These are phyloP conservation scores for Spongia lamella DNA, from an alignment of 37 sponge, comb jelly and placozoan genomes.

Conservation along the genomic window DNA sequence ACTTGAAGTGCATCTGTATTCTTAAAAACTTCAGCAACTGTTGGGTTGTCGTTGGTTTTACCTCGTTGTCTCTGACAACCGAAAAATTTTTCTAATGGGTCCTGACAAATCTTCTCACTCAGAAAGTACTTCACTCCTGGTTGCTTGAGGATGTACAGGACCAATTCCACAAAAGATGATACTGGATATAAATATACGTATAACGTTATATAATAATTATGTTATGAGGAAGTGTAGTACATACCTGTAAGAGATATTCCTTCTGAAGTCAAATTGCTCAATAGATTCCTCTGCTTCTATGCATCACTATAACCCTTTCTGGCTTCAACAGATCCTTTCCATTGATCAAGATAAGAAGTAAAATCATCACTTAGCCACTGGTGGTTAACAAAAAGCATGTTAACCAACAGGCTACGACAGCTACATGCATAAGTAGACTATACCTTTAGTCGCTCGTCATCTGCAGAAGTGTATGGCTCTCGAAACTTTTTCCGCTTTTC, in stretches of 20 bases:
- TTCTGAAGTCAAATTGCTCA: constrained; percentile 17
- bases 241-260: constrained; percentile 50
- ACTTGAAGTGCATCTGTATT: constrained; percentile 50
- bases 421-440: no score
- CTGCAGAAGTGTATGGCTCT: constrained; percentile 7
- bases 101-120: constrained; percentile 35
- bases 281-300: constrained; percentile 16
- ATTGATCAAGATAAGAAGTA: constrained; percentile 25
- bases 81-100: constrained; percentile 52
- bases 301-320: constrained; percentile 1
- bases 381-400: no score
- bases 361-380: constrained; percentile 34
- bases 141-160: constrained; percentile 2
- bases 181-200: constrained; percentile 2
- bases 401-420: no score
- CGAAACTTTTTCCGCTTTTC: not conserved
- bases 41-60: constrained; percentile 45
- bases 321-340: constrained; percentile 21
- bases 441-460: constrained; percentile 13
- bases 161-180: constrained; percentile 13
- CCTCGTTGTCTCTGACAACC: constrained; percentile 45
- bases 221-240: no score
- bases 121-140: constrained; percentile 9
- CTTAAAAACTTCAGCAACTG: constrained; percentile 39
- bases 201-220: not conserved